Percentiles rank a stretch among this genome's conserved stretches.
phyloP scores from a whole-genome alignment of 1,140 invertebrate species.

The Eumeta japonica region DNA sequence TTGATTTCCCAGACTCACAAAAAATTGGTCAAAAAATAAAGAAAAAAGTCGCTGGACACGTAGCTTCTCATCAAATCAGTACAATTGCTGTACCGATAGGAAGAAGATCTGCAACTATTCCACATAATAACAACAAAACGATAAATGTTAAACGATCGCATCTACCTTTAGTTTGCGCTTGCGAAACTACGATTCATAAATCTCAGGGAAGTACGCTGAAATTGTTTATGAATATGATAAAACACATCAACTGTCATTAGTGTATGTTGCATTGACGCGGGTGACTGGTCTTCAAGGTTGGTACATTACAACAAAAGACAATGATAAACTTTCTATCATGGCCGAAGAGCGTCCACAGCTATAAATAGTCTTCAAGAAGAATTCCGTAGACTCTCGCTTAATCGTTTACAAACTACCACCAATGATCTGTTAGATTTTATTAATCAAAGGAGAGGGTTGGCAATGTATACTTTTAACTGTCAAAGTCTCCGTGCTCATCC shows the following conservation, averaged over 20 bases:
- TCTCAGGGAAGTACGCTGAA: conserved; percentile 14
- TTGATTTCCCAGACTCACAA: conserved; percentile 8
- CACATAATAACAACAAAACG: conserved; percentile 14
- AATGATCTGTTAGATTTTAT: neutral
- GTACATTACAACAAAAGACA: conserved; percentile 11
- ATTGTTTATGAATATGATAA: conserved; percentile 20
- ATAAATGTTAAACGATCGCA: conserved; percentile 16
- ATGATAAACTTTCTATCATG: conserved; percentile 17
- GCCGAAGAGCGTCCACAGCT: conserved; percentile 10
- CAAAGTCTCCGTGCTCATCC: neutral
- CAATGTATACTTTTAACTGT: conserved; percentile 5
- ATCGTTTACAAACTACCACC: neutral
- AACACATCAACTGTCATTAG: conserved; percentile 7
- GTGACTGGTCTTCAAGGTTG: conserved; percentile 16
- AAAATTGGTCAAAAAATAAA: conserved; percentile 3
- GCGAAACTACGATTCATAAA: conserved; percentile 20
- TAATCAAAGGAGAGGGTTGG: neutral
- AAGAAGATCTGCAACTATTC: neutral
- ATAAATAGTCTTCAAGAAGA: neutral
- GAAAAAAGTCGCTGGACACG: conserved; percentile 7
- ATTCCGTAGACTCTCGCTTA: neutral
- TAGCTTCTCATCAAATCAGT: conserved; percentile 5
- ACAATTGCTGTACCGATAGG: neutral
- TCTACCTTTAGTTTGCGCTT: conserved; percentile 19
- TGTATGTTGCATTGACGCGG: conserved; percentile 18